phyloP scores from a whole-genome alignment of 2,888 invertebrate genomes.

The Aethes cnicana region DNA sequence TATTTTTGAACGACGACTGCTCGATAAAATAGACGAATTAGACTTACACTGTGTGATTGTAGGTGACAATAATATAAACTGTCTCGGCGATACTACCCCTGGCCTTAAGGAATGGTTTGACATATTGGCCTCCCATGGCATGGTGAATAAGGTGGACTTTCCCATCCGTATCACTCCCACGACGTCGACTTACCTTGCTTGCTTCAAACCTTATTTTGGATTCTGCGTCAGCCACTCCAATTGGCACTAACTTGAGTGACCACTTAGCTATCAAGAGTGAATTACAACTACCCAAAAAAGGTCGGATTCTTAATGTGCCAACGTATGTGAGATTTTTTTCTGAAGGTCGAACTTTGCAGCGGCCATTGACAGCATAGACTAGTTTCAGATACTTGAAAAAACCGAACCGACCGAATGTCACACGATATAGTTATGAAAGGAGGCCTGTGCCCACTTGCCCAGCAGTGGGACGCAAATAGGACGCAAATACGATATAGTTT shows the following conservation, averaged over 20 bases:
- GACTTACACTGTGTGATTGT: background rate
- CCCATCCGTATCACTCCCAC: slow-evolving; percentile 1
- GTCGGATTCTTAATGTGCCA: too few relatives aligned
- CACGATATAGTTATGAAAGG: too few relatives aligned
- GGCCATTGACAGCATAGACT: too few relatives aligned
- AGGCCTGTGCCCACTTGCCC: too few relatives aligned
- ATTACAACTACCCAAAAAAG: background rate
- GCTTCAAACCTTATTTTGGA: background rate
- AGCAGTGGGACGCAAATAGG: too few relatives aligned
- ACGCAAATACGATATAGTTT: too few relatives aligned
- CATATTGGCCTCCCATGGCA: background rate
- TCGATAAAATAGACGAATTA: background rate
- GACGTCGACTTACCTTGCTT: background rate
- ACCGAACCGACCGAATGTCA: too few relatives aligned
- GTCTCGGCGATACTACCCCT: background rate
- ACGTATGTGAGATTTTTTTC: too few relatives aligned
- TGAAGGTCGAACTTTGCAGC: too few relatives aligned
- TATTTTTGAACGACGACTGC: too few relatives aligned
- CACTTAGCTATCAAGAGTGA: background rate
- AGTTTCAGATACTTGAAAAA: too few relatives aligned
- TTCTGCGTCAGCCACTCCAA: background rate
- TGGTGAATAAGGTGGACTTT: background rate
- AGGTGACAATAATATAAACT: background rate
- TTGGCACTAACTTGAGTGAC: background rate
- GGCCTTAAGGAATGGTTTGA: background rate